Evolutionary conservation across 1,140 invertebrate species (phyloP).

Genomic region (Kradibia gibbosae): DNA sequence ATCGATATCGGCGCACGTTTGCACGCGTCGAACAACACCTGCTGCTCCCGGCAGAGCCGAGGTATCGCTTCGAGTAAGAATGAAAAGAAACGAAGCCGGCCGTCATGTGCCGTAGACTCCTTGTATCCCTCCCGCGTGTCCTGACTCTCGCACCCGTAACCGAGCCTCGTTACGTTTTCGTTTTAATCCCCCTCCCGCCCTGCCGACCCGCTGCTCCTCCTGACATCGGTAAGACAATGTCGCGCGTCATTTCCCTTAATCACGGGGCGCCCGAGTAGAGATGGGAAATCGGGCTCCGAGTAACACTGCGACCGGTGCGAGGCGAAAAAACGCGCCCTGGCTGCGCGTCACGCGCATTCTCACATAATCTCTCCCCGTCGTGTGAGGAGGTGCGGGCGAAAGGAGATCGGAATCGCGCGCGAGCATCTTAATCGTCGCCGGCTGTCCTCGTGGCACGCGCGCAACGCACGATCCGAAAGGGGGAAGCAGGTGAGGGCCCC

Average conservation of each 20-base stretch:
- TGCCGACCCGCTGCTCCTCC: neutral
- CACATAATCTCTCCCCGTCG: no score
- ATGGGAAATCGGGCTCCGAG: no score
- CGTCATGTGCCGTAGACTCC: neutral
- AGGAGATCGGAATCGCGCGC: conserved; percentile 14
- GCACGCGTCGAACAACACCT: conserved; percentile 22
- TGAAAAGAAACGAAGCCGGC: neutral
- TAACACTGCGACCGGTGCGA: no score
- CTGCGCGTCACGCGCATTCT: no score
- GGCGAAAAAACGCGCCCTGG: no score
- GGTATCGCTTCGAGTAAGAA: neutral
- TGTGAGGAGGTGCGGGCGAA: neutral
- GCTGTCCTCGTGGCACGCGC: neutral
- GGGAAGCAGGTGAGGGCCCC: conserved; percentile 10
- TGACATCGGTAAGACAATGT: no score
- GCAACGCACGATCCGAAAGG: conserved; percentile 11
- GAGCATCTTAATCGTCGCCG: conserved; percentile 13
- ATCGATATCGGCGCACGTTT: conserved; percentile 6
- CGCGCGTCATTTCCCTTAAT: no score
- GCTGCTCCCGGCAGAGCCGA: neutral
- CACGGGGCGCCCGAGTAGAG: no score
- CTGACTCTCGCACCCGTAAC: neutral
- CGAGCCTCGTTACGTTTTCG: neutral
- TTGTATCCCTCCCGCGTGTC: conserved; percentile 10
- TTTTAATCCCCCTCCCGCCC: neutral